phyloP scores from a whole-genome alignment of 2,797 vertebrate genomes.

The Strix occidentalis region DNA sequence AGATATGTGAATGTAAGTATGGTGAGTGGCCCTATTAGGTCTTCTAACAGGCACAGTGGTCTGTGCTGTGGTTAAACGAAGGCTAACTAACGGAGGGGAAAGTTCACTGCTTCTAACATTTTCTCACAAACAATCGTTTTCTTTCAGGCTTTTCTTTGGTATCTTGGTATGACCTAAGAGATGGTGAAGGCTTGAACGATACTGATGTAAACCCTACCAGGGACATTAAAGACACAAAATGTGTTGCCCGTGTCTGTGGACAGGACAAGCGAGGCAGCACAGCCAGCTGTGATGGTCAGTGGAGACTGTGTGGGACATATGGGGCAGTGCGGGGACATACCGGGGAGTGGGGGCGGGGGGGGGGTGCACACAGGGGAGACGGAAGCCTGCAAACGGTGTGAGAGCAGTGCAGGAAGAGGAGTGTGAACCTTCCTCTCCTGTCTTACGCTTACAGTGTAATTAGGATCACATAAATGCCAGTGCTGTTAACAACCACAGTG shows the following conservation, averaged over 20 bases:
- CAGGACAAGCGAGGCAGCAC: background rate
- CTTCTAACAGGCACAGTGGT: background rate
- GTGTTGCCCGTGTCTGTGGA: fast-evolving
- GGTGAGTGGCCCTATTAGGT: fast-evolving
- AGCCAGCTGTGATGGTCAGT: fast-evolving
- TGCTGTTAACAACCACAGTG: conserved; percentile 26
- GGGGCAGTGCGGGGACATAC: fast-evolving
- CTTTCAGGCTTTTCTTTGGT: background rate
- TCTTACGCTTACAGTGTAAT: background rate
- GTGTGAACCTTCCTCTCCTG: background rate
- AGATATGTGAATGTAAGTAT: background rate
- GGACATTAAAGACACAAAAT: background rate
- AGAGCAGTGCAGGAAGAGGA: background rate
- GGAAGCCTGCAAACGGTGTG: fast-evolving
- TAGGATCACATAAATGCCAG: conserved; percentile 35
- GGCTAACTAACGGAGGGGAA: background rate
- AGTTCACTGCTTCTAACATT: background rate
- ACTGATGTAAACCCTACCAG: background rate
- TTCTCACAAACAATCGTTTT: background rate
- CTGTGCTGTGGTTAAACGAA: background rate
- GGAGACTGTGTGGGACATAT: fast-evolving
- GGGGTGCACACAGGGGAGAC: fast-evolving
- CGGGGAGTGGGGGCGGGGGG: no score
- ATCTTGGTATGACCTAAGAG: background rate
- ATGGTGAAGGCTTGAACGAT: background rate